Evolutionary conservation across 2,113 vertebrate genomes (phyloP).

Genomic region (Phainopepla nitens): DNA sequence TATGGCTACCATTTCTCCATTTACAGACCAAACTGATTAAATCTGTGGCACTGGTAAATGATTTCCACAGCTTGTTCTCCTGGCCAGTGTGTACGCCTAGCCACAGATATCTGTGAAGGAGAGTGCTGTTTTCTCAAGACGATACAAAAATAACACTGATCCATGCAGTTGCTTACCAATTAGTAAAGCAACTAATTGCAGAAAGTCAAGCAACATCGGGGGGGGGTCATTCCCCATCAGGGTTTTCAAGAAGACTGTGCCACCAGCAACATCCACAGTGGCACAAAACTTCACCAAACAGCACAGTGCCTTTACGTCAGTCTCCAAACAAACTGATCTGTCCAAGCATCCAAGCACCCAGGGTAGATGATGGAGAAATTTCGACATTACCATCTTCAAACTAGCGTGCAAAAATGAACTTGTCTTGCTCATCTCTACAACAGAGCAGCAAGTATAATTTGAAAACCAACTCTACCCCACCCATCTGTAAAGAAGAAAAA

Average conservation of each 20-base stretch:
- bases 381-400: background rate
- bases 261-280: background rate
- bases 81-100: background rate
- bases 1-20: background rate
- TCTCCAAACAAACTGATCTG: background rate
- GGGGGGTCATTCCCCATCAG: background rate
- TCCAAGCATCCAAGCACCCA: background rate
- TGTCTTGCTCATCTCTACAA: background rate
- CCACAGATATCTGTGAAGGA: background rate
- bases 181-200: background rate
- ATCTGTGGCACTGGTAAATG: background rate
- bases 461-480: conserved; percentile 1
- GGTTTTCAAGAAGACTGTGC: background rate
- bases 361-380: background rate
- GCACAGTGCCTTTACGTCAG: background rate
- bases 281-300: background rate
- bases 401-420: background rate
- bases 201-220: background rate
- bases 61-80: background rate
- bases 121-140: background rate
- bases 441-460: background rate
- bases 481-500: background rate
- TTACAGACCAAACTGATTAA: background rate
- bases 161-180: background rate
- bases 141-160: background rate